A percentile compares a stretch with the other conserved stretches of the same genome.
Evolutionary conservation across 2,888 invertebrate genomes (phyloP).

Genomic region (Stenotaenia linearis): DNA sequence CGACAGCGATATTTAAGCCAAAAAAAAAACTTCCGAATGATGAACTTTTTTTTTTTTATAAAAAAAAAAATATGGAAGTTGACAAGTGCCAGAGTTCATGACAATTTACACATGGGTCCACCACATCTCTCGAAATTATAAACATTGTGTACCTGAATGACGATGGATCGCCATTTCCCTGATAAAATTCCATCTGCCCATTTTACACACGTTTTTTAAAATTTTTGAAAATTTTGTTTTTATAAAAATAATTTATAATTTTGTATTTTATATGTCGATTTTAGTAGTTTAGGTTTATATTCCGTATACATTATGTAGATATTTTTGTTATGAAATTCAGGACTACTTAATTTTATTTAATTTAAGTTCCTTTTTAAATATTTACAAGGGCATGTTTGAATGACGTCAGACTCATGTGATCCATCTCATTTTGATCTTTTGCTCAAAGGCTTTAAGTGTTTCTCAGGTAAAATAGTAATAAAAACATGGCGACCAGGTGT

Average conservation of each 20-base stretch:
- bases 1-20: not conserved
- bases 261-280: not conserved
- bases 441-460: slow-evolving; percentile 31
- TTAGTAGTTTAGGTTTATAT: not conserved
- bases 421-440: slow-evolving; percentile 30
- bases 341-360: not conserved
- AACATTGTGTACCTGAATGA: slow-evolving; percentile 29
- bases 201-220: too few relatives aligned
- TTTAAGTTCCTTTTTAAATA: not conserved
- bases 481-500: slow-evolving; percentile 24
- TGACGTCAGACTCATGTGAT: slow-evolving; percentile 22
- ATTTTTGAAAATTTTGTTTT: not conserved
- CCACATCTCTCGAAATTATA: slow-evolving; percentile 4
- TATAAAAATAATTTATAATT: not conserved
- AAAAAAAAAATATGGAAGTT: too few relatives aligned
- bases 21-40: not conserved
- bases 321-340: too few relatives aligned
- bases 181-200: not conserved
- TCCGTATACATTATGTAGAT: too few relatives aligned
- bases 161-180: slow-evolving; percentile 13
- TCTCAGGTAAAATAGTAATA: slow-evolving; percentile 31
- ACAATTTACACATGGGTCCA: slow-evolving; percentile 5
- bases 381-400: slow-evolving; percentile 5
- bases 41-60: not conserved
- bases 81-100: slow-evolving; percentile 19